Base-by-base conservation (phyloP, 1,140 invertebrate genomes). In the Dysdera silvatica region DNA sequence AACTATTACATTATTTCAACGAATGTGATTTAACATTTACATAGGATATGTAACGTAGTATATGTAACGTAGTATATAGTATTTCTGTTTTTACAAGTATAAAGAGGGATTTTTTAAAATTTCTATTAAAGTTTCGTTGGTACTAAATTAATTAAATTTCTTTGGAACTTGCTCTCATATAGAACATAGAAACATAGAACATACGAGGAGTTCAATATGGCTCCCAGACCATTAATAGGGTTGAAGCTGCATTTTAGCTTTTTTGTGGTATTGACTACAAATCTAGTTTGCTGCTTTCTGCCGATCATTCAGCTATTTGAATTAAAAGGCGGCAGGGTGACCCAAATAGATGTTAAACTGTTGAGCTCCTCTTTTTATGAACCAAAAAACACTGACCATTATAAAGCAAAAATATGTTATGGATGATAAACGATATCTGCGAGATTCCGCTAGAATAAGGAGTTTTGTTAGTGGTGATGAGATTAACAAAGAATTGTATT, bases 101-200 rank as follows among this genome's bases (percentile, higher is more conserved):
- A n/a, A n/a, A n/a, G n/a, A n/a, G n/a, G n/a, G n/a, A n/a, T n/a
- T n/a, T n/a, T n/a, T n/a, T n/a, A n/a, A n/a, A n/a, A n/a, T n/a
- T n/a, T n/a, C n/a, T n/a, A n/a, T n/a, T n/a, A n/a, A n/a, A n/a
- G n/a, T n/a, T n/a, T n/a, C n/a, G n/a, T n/a, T n/a, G n/a, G n/a
- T n/a, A n/a, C n/a, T n/a, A n/a, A n/a, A n/a, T n/a, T n/a, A n/a
- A n/a, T n/a, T n/a, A n/a, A n/a, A n/a, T n/a, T n/a, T n/a, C n/a
- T n/a, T n/a, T n/a, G n/a, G n/a, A n/a, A n/a, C n/a, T n/a, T n/a
- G n/a, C n/a, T n/a, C n/a, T n/a, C n/a, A n/a, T n/a, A n/a, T n/a
- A n/a, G n/a, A n/a, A n/a, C n/a, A n/a, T n/a, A n/a, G n/a, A 65
- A 65, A 65, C 54, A 65, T 58, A 65, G 62, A 65, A 65, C 55